phyloP scores from a whole-genome alignment of 2,113 vertebrate genomes.

The Calonectris borealis region DNA sequence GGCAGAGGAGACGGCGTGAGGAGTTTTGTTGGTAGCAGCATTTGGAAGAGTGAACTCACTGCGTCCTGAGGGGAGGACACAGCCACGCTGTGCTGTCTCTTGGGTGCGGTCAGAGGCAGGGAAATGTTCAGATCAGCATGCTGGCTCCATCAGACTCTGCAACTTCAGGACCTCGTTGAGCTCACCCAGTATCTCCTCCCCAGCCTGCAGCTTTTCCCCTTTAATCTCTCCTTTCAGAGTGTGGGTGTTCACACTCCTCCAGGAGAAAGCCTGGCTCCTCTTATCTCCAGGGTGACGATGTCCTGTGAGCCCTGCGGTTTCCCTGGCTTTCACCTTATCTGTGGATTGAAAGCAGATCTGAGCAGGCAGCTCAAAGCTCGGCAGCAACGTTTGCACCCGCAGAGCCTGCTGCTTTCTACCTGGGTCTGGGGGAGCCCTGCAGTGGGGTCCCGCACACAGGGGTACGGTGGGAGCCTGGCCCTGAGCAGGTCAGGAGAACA shows the following conservation, averaged over 20 bases:
- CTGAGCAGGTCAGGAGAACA: background rate
- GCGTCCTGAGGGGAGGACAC: background rate
- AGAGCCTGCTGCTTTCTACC: background rate
- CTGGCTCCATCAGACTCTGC: background rate
- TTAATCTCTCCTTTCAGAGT: background rate
- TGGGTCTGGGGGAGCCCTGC: background rate
- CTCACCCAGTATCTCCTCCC: background rate
- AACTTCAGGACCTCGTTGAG: background rate
- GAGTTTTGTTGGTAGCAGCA: background rate
- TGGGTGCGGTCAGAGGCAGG: background rate
- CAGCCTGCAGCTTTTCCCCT: background rate
- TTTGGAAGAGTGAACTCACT: fast-evolving
- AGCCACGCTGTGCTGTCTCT: fast-evolving
- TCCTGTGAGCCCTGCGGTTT: background rate
- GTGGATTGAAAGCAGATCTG: background rate
- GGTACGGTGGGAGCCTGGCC: fast-evolving
- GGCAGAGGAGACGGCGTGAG: background rate
- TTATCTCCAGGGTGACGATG: background rate
- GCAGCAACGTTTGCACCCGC: background rate
- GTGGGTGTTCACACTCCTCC: background rate
- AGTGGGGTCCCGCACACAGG: too few species aligned
- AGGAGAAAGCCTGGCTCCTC: background rate
- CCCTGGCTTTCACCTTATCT: background rate
- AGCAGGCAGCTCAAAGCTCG: background rate
- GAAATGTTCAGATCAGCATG: background rate